Evolutionary conservation across 2,888 invertebrate species (phyloP).

Genomic region (Limnephilus rhombicus): DNA sequence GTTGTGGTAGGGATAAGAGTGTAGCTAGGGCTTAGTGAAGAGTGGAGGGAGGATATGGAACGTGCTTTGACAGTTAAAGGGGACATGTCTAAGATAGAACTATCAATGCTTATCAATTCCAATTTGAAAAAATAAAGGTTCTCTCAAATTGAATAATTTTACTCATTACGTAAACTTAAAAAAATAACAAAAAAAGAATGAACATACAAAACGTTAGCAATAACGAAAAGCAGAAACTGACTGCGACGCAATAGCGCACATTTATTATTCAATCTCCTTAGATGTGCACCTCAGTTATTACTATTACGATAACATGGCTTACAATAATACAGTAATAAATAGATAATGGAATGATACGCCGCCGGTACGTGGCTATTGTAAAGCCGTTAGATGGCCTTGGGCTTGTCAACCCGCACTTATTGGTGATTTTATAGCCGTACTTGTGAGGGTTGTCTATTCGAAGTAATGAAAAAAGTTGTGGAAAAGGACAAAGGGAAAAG

Average conservation of each 20-base stretch:
- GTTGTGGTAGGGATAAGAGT: too few relatives aligned
- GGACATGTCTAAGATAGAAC: too few relatives aligned
- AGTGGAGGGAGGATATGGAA: too few relatives aligned
- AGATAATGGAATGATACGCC: neutral
- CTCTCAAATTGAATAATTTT: too few relatives aligned
- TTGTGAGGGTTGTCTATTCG: neutral
- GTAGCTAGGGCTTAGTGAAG: too few relatives aligned
- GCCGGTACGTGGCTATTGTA: neutral
- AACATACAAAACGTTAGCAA: neutral
- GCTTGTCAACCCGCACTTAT: neutral
- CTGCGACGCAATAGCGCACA: neutral
- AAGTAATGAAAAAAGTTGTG: neutral
- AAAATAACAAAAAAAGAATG: neutral
- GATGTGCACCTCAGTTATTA: neutral
- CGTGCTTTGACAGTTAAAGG: too few relatives aligned
- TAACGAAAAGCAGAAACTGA: neutral
- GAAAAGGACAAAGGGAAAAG: neutral
- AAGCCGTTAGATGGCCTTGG: neutral
- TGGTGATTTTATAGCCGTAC: neutral
- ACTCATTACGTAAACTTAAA: too few relatives aligned
- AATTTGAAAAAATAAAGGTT: too few relatives aligned
- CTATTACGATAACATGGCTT: neutral
- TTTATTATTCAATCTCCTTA: constrained; percentile 6
- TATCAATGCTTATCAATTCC: too few relatives aligned
- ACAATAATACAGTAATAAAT: neutral